Conservation (phyloP, 2,113 vertebrate genomes). For the Nesoenas mayeri region DNA sequence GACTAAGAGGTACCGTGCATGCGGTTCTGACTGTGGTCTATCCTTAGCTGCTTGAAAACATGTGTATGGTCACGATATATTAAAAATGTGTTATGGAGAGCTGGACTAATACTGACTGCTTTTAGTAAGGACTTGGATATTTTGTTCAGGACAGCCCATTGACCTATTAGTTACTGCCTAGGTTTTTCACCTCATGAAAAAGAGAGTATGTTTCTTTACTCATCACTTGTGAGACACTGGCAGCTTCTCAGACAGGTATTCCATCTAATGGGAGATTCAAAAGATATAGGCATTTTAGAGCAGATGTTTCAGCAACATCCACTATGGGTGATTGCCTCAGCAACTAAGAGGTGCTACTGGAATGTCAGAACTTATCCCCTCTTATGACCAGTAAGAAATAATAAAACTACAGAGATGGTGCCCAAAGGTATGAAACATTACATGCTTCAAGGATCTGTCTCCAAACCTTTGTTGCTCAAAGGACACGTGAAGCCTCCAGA, state of each 20-base stretch:
- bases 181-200: not conserved
- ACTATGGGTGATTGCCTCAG: not conserved
- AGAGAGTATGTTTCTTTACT: not conserved
- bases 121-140: not conserved
- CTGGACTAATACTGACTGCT: not conserved
- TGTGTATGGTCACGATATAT: not conserved
- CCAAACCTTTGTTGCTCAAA: not conserved
- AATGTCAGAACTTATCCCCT: not conserved
- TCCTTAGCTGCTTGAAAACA: not conserved
- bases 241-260: not conserved
- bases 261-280: not conserved
- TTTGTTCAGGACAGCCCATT: not conserved
- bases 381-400: not conserved
- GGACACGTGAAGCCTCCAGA: slow-evolving; percentile 16
- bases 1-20: not conserved
- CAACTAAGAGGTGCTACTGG: not conserved
- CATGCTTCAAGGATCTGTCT: not conserved
- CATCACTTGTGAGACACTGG: not conserved
- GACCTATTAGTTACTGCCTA: not conserved
- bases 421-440: not conserved
- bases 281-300: not conserved
- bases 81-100: not conserved
- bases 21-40: not conserved
- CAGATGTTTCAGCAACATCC: not conserved
- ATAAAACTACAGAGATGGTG: not conserved